Evolutionary conservation across 2,113 vertebrate genomes (phyloP), one percentile per base, ranked within the genome.

Genomic region (Rhinichthys klamathensis): DNA sequence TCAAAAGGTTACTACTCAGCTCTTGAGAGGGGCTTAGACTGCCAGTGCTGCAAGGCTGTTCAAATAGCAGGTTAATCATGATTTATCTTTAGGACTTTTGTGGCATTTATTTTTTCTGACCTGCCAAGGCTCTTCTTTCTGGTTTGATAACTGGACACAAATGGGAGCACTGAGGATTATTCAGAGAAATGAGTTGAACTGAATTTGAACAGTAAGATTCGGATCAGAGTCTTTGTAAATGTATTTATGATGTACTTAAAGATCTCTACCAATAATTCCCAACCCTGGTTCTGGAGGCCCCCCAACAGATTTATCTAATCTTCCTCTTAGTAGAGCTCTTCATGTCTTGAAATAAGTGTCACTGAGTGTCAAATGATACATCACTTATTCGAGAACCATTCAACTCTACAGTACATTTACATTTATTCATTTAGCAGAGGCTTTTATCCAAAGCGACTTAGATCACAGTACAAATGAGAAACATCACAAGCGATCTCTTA

Each of bases 1-100:
- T 82, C 44, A 69, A 69, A 82, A 82, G 80, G 63, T 65, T 54
- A 69, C 63, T 56, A 10, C 81, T 56, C 30, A 25, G 67, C 23
- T 83, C 67, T 72, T 83, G 30, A 70, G 49, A 72, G 35, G 18
- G 32, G 67, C 49, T 72, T 58, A 27, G 18, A 72, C 67, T 83
- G 67, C 51, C 67, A 83, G 67, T 49, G 15, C 60, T 51, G 44
- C 49, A 41, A 54, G 79, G 32, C 30, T 83, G 67, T 49, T 58
- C 81, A 83, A 83, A 82, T 41, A 72, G 46, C 80, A 82, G 49
- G 80, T 82, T 82, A 82, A 82, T 82, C 67, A 12, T 82, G 65
- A 72, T 82, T 72, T 82, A 82, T 82, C 65, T 82, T 69, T 38
- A 18, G 49, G 67, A 82, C 46, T 38, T 82, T 82, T 83, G 46